Conservation (phyloP, 2,113 vertebrate genomes). For the Odocoileus hemionus region DNA sequence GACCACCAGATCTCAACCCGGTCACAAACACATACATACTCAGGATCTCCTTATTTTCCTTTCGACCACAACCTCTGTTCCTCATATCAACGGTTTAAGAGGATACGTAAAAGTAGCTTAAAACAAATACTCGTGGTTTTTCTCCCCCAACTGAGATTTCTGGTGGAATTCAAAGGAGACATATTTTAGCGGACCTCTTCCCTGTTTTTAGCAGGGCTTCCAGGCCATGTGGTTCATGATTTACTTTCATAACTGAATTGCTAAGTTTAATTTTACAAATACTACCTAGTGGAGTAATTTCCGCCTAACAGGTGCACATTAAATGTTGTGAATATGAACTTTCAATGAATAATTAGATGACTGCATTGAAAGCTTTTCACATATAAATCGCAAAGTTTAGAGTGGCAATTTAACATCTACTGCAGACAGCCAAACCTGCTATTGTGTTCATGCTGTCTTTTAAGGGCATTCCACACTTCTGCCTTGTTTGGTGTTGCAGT, state of each 20-base stretch:
- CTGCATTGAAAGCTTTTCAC: neutral
- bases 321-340: neutral
- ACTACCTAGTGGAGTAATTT: neutral
- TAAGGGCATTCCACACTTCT: neutral
- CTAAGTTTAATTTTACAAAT: constrained; percentile 31
- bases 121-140: constrained; percentile 14
- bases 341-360: neutral
- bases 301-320: neutral
- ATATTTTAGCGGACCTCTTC: neutral
- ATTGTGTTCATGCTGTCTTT: neutral
- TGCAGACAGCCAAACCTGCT: neutral
- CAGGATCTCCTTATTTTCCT: neutral
- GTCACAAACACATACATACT: neutral
- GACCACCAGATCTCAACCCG: constrained; percentile 8
- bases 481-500: neutral
- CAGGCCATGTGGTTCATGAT: neutral
- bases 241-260: constrained; percentile 35
- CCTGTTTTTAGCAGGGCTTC: constrained; percentile 16
- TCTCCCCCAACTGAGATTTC: neutral
- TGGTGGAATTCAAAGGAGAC: constrained; percentile 17
- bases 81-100: neutral
- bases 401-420: neutral
- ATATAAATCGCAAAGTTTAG: neutral
- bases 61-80: neutral
- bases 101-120: neutral